Base-by-base conservation (phyloP, 2,113 vertebrate genomes). In the Elephas maximus region DNA sequence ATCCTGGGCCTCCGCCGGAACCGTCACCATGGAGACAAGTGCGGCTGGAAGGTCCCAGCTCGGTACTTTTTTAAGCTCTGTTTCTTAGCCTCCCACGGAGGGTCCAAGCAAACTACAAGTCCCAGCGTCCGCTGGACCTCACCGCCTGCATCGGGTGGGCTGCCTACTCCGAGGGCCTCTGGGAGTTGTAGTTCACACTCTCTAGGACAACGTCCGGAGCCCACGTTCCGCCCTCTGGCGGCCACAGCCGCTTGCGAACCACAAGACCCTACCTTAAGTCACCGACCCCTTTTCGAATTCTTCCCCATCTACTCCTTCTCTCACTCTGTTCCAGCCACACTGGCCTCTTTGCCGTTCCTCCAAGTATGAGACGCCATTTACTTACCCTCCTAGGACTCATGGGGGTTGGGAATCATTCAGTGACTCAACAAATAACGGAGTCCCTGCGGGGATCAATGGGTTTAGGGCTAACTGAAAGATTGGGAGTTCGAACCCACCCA, bases 21-120 rank as follows among this genome's bases (percentile, higher is more conserved):
- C 76, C 91, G 57, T 98, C 97, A 78, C 97, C 97, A 98, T 98
- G 97, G 97, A 95, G 92, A 98, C 96, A 45, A 87, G 48, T n/a
- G 85, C 41, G 53, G 76, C 41, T 57, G 93, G 79, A 80, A 67
- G 80, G 81, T 88, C 95, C 87, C 93, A 92, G 80, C 53, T 87
- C 77, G 71, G 53, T 53, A 45, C 80, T 93, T 91, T 88, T 67
- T 67, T 37, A 1, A 41, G 53, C 82, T 67, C 57, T 60, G 33
- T 20, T 86, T 33, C 26, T 80, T 17, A 10, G 65, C 81, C 14
- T n/a, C 71, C 67, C 24, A 60, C 18, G 4, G 10, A 62, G 37
- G 65, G 11, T n/a, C 41, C 80, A 0, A 0, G 33, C 23, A 57
- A 93, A 98, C 97, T 97, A 95, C 95, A 95, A 73, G 53, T 92